phyloP scores from a whole-genome alignment of 2,113 vertebrate genomes.

The Halichoerus grypus region DNA sequence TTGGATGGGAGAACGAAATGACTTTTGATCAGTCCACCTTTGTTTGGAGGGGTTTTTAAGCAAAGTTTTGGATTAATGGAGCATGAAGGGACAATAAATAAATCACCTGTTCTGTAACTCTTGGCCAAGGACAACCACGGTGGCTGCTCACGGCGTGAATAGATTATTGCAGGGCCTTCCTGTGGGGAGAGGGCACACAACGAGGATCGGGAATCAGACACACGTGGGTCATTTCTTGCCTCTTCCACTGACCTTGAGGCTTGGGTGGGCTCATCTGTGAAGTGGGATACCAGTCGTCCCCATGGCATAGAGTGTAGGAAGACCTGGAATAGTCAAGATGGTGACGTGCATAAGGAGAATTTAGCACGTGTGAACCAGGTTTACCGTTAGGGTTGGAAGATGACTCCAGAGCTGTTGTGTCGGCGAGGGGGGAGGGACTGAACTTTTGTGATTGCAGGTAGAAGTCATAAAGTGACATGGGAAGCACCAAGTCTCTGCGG shows the following conservation, averaged over 20 bases:
- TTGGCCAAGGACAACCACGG: not conserved
- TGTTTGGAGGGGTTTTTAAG: not conserved
- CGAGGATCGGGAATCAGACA: not conserved
- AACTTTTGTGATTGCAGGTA: not conserved
- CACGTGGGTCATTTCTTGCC: no score
- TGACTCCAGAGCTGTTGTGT: not conserved
- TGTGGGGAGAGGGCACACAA: no score
- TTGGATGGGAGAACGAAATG: not conserved
- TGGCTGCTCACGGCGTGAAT: not conserved
- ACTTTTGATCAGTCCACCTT: not conserved
- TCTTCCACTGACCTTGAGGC: not conserved
- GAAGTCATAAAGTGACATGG: not conserved
- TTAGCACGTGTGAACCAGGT: not conserved
- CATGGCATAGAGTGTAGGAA: accelerated
- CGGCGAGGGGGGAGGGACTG: not conserved
- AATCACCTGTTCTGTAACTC: no score
- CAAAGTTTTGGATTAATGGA: not conserved
- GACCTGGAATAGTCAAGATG: not conserved
- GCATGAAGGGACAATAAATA: not conserved
- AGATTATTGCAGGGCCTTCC: not conserved
- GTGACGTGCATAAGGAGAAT: not conserved
- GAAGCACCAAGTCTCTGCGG: not conserved
- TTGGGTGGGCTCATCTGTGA: not conserved
- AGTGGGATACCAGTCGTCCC: not conserved
- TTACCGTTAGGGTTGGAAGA: not conserved